Conservation (phyloP, 2,113 vertebrate species). For the Paedocypris sp. region DNA sequence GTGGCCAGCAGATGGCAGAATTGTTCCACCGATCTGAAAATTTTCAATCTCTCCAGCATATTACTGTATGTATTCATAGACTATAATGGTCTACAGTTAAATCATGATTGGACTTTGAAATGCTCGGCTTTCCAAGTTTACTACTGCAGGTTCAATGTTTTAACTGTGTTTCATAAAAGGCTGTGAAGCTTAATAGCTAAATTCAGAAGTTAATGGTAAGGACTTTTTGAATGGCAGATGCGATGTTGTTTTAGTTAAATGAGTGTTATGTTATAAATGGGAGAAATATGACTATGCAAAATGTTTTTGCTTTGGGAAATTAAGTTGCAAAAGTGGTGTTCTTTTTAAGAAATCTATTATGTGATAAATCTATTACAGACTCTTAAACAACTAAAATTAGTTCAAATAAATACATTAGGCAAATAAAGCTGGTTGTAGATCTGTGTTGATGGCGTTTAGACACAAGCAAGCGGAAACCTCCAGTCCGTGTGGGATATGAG, state of each 20-base stretch:
- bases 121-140: too few species aligned
- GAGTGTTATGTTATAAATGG: too few species aligned
- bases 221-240: too few species aligned
- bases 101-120: too few species aligned
- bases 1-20: slow-evolving; percentile 9
- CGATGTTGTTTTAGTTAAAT: too few species aligned
- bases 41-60: neutral
- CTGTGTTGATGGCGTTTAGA: neutral
- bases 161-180: too few species aligned
- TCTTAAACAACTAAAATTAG: neutral
- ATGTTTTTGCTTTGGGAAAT: neutral
- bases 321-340: neutral
- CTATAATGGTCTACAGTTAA: too few species aligned
- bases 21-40: neutral
- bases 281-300: neutral
- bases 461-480: neutral
- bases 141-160: too few species aligned
- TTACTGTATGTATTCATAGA: too few species aligned
- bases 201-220: too few species aligned
- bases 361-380: neutral
- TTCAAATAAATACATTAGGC: neutral
- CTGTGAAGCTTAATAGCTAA: too few species aligned
- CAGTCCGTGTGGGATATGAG: neutral
- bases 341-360: neutral
- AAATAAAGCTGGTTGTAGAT: neutral